A percentile compares a stretch with the other conserved stretches of the same genome.
Conservation (phyloP, 1,140 invertebrate genomes). For the Araneus ventricosus region DNA sequence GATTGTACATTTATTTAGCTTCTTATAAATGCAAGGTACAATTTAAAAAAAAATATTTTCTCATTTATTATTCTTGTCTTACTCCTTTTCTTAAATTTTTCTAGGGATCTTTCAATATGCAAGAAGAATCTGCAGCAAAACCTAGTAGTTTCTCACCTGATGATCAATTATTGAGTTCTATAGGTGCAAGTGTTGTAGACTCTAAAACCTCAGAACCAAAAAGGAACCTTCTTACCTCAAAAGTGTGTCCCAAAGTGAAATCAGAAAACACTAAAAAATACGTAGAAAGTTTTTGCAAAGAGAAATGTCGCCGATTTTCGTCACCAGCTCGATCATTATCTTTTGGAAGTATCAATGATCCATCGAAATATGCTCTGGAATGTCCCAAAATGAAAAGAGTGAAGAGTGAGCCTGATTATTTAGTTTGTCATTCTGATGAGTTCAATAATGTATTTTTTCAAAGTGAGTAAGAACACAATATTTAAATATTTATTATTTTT, state of each 20-base stretch:
- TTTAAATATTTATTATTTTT: neutral
- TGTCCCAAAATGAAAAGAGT: neutral
- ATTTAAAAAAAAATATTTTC: too few relatives aligned
- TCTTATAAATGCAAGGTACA: too few relatives aligned
- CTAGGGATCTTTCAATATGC: constrained; percentile 3
- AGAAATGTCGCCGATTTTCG: constrained; percentile 2
- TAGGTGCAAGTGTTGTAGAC: constrained; percentile 19
- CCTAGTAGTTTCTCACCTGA: constrained; percentile 21
- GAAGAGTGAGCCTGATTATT: constrained; percentile 58
- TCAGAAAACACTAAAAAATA: constrained; percentile 55
- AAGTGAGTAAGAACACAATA: neutral
- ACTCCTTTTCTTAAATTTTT: neutral
- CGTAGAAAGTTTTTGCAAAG: constrained; percentile 38
- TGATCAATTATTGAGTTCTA: constrained; percentile 13
- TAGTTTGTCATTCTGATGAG: constrained; percentile 33
- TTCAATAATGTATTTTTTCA: constrained; percentile 60
- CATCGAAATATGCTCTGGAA: neutral
- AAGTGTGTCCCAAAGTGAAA: constrained; percentile 28
- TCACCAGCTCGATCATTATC: constrained; percentile 46
- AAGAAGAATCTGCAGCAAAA: constrained; percentile 40
- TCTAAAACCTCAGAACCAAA: constrained; percentile 20
- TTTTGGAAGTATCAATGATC: constrained; percentile 1
- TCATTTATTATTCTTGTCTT: too few relatives aligned
- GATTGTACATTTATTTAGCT: too few relatives aligned
- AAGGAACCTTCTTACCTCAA: neutral